Evolutionary conservation across 2,888 invertebrate species (phyloP).

Genomic region (Oscheius myriophilus): DNA sequence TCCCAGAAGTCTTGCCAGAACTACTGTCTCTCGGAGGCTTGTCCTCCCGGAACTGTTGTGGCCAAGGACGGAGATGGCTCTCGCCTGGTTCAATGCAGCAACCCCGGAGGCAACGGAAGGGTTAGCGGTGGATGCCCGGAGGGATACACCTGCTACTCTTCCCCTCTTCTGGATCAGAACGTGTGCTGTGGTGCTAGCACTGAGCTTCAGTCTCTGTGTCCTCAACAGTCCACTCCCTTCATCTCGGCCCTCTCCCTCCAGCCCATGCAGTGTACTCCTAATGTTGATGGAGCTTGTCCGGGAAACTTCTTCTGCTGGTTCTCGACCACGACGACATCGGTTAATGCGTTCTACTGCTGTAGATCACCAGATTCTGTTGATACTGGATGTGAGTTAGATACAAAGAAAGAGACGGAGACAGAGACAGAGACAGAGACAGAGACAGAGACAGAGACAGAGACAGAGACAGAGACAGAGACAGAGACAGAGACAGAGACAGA

Average conservation of each 20-base stretch:
- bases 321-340: conserved; percentile 66
- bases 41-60: conserved; percentile 68
- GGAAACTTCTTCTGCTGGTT: conserved; percentile 71
- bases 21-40: conserved; percentile 69
- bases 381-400: conserved; percentile 63
- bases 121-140: conserved; percentile 69
- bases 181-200: conserved; percentile 69
- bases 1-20: conserved; percentile 68
- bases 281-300: conserved; percentile 69
- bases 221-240: conserved; percentile 68
- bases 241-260: conserved; percentile 69
- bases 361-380: conserved; percentile 68
- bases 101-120: conserved; percentile 57
- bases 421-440: background rate
- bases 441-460: background rate
- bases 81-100: conserved; percentile 64
- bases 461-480: conserved; percentile 22
- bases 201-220: conserved; percentile 67
- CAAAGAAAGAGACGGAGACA: background rate
- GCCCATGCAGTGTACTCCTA: conserved; percentile 70
- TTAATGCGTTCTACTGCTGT: conserved; percentile 70
- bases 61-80: conserved; percentile 65
- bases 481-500: background rate
- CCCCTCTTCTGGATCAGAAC: conserved; percentile 68
- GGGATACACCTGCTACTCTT: conserved; percentile 68